These are phyloP conservation scores for Blera fallax DNA, from an alignment of 2,888 invertebrate species.

Conservation along the genomic window DNA sequence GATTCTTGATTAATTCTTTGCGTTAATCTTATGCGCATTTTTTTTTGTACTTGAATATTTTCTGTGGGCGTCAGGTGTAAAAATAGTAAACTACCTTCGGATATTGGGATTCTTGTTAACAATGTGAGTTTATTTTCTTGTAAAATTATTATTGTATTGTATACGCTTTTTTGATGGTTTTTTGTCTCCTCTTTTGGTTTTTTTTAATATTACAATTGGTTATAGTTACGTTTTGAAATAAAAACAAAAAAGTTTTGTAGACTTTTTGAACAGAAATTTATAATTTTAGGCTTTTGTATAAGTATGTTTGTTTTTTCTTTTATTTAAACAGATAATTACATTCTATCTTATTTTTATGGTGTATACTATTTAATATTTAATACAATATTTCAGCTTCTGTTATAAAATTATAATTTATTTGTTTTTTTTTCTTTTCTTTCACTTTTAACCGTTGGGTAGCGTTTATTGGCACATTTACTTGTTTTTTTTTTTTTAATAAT, in stretches of 20 bases:
- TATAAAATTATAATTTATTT: slow-evolving; percentile 62
- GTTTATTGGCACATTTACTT: slow-evolving; percentile 78
- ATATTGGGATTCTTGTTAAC: slow-evolving; percentile 72
- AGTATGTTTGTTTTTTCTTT: background rate
- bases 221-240: slow-evolving; percentile 20
- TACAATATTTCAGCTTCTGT: slow-evolving; percentile 42
- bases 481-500: slow-evolving; percentile 42
- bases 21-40: slow-evolving; percentile 41
- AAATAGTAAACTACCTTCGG: slow-evolving; percentile 73
- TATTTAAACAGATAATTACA: slow-evolving; percentile 42
- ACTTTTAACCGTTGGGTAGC: slow-evolving; percentile 74
- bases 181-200: slow-evolving; percentile 19
- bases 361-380: slow-evolving; percentile 51
- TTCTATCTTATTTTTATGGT: slow-evolving; percentile 56
- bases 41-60: slow-evolving; percentile 72
- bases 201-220: slow-evolving; percentile 39
- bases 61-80: slow-evolving; percentile 73
- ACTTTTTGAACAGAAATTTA: slow-evolving; percentile 17
- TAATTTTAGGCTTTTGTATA: background rate
- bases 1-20: slow-evolving; percentile 41
- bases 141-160: slow-evolving; percentile 73
- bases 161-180: slow-evolving; percentile 76
- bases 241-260: slow-evolving; percentile 17
- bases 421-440: slow-evolving; percentile 36
- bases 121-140: slow-evolving; percentile 74